Conservation (phyloP, 2,113 vertebrate species). For the Pterophyllum scalare region DNA sequence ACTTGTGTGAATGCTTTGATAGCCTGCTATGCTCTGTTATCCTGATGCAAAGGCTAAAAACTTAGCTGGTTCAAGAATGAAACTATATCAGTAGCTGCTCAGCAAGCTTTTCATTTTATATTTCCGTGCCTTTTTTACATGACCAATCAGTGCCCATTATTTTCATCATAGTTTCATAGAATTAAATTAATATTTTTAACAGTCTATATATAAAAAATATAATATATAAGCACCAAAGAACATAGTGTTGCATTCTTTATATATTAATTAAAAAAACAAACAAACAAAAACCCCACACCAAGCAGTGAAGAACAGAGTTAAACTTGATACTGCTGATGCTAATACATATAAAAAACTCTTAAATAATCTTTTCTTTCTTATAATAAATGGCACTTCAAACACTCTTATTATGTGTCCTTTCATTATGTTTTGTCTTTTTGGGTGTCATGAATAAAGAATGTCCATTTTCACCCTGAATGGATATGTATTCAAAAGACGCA, state of each 20-base stretch:
- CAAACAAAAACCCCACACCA: neutral
- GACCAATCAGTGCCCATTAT: neutral
- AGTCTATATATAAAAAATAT: neutral
- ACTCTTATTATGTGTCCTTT: neutral
- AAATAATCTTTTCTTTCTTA: neutral
- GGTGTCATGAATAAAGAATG: neutral
- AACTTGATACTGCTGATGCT: neutral
- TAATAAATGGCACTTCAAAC: neutral
- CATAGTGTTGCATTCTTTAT: neutral
- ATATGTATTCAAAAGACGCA: neutral
- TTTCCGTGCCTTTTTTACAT: slow-evolving; percentile 10
- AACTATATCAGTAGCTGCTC: neutral
- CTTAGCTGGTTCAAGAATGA: neutral
- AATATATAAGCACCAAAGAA: neutral
- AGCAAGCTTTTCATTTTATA: neutral
- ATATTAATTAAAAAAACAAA: neutral
- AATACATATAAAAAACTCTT: neutral
- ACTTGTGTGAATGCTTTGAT: neutral
- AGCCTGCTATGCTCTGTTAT: neutral
- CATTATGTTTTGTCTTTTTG: neutral
- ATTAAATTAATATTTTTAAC: neutral
- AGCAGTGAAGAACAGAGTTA: neutral
- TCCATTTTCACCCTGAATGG: neutral
- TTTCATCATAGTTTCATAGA: neutral
- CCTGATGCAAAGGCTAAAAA: neutral